Conservation (phyloP, 2,888 invertebrate species). For the Acronicta alni region DNA sequence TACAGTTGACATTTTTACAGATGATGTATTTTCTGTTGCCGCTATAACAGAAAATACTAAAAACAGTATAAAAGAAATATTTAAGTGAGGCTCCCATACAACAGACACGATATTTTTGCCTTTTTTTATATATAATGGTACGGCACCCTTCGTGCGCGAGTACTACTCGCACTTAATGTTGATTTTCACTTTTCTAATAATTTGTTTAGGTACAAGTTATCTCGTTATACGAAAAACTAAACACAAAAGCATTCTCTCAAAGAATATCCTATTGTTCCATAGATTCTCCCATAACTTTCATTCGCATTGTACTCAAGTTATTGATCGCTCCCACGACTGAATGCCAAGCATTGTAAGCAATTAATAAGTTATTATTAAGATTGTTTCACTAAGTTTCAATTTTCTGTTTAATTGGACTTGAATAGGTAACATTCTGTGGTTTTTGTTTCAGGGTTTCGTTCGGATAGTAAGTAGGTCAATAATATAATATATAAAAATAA, state of each 20-base stretch:
- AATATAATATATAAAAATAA: too few relatives aligned
- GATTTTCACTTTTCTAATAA: too few relatives aligned
- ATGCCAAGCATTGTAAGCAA: slow-evolving; percentile 22
- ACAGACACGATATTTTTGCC: too few relatives aligned
- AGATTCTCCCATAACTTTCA: slow-evolving; percentile 39
- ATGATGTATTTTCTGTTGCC: too few relatives aligned
- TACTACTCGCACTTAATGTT: too few relatives aligned
- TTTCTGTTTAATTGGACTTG: slow-evolving; percentile 9
- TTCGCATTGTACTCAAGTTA: slow-evolving; percentile 21
- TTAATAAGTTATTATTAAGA: slow-evolving; percentile 23
- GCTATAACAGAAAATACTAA: too few relatives aligned
- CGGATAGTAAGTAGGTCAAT: too few relatives aligned
- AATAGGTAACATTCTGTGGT: slow-evolving; percentile 3
- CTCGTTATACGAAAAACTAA: neutral
- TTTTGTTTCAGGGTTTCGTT: neutral
- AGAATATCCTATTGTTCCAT: slow-evolving; percentile 21
- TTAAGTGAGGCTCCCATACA: too few relatives aligned
- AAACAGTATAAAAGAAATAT: too few relatives aligned
- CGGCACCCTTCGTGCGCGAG: too few relatives aligned
- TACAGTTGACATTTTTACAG: too few relatives aligned
- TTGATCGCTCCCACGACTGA: slow-evolving; percentile 30
- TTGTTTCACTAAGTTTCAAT: slow-evolving; percentile 8
- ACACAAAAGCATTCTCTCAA: slow-evolving; percentile 7
- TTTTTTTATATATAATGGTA: too few relatives aligned
- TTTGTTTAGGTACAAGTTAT: neutral